Percentiles rank a stretch among this genome's conserved stretches.
These are phyloP conservation scores for Lithophane leautieri DNA, from an alignment of 2,888 invertebrate genomes.

Conservation along the genomic window DNA sequence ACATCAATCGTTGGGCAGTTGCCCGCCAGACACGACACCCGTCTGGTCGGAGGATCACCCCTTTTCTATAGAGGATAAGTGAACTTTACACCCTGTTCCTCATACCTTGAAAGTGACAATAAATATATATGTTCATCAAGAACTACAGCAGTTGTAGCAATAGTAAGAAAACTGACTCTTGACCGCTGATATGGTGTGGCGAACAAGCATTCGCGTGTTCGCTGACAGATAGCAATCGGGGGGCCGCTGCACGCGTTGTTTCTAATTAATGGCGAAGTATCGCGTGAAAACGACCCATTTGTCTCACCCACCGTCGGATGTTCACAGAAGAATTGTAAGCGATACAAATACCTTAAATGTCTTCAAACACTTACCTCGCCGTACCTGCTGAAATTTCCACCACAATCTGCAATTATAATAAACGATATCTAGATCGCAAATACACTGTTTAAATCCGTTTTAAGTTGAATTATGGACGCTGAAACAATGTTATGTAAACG, in stretches of 20 bases:
- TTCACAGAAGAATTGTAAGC: slow-evolving; percentile 88
- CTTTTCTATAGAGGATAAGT: no score
- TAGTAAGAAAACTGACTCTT: slow-evolving; percentile 53
- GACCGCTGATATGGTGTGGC: slow-evolving; percentile 63
- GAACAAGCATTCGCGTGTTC: slow-evolving; percentile 83
- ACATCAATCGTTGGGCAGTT: no score
- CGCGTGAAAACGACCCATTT: slow-evolving; percentile 86
- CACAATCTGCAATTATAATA: slow-evolving; percentile 84
- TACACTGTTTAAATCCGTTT: slow-evolving; percentile 73
- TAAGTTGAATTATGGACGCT: slow-evolving; percentile 66
- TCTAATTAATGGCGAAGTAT: slow-evolving; percentile 87
- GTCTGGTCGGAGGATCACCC: no score
- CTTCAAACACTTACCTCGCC: slow-evolving; percentile 84
- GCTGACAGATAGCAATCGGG: slow-evolving; percentile 87
- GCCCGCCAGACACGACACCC: no score
- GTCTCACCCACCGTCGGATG: slow-evolving; percentile 85
- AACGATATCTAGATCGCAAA: slow-evolving; percentile 80
- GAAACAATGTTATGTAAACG: slow-evolving; percentile 62
- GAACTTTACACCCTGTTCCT: no score
- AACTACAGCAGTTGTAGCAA: slow-evolving; percentile 34
- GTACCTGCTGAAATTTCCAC: slow-evolving; percentile 77
- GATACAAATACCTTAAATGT: slow-evolving; percentile 88
- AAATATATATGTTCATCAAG: slow-evolving; percentile 16
- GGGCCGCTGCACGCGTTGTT: slow-evolving; percentile 80
- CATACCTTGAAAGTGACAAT: slow-evolving; percentile 3